These are phyloP conservation scores for Limenitis camilla DNA, from an alignment of 2,888 invertebrate genomes.

Conservation along the genomic window DNA sequence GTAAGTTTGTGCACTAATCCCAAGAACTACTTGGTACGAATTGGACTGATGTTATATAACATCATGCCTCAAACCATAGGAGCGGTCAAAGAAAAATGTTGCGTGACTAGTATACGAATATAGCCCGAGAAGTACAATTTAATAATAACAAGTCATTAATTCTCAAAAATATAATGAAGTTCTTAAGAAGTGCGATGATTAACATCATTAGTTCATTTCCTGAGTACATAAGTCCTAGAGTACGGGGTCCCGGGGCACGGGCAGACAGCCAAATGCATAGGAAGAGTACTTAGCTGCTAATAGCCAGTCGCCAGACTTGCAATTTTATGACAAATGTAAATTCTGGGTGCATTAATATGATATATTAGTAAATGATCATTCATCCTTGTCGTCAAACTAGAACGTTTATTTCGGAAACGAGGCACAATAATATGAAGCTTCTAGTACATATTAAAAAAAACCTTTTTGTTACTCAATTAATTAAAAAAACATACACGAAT, in stretches of 20 bases:
- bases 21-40: too few relatives aligned
- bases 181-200: slow-evolving; percentile 1
- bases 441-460: too few relatives aligned
- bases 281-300: slow-evolving; percentile 15
- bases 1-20: too few relatives aligned
- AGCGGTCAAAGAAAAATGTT: too few relatives aligned
- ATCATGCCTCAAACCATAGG: too few relatives aligned
- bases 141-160: neutral
- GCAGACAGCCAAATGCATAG: slow-evolving; percentile 12
- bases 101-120: too few relatives aligned
- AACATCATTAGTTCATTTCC: neutral
- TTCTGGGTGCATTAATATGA: slow-evolving; percentile 9
- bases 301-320: slow-evolving; percentile 15
- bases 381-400: slow-evolving; percentile 10
- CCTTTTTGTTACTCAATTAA: too few relatives aligned
- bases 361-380: slow-evolving; percentile 10
- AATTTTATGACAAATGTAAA: slow-evolving; percentile 20
- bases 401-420: slow-evolving; percentile 2
- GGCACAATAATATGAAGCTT: neutral
- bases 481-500: too few relatives aligned
- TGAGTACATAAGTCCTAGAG: neutral
- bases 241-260: too few relatives aligned
- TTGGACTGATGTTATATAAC: too few relatives aligned
- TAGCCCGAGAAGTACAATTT: too few relatives aligned
- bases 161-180: neutral